Evolutionary conservation across 2,113 vertebrate species (phyloP).

Genomic region (Dipodomys spectabilis): DNA sequence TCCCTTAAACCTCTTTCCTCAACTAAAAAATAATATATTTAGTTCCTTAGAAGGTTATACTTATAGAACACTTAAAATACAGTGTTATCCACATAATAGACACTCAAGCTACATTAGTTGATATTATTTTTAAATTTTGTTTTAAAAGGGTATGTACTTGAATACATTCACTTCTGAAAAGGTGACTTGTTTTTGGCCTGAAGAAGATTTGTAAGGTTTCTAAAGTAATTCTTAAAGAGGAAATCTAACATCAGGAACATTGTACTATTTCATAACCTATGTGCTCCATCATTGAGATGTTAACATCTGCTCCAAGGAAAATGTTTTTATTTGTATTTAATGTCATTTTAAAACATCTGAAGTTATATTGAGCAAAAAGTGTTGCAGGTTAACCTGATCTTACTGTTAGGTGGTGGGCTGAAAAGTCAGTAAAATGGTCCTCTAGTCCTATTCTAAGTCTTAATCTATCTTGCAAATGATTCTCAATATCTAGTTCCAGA

Average conservation of each 20-base stretch:
- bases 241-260: slow-evolving; percentile 5
- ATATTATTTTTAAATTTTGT: slow-evolving; percentile 1
- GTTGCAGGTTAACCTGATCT: neutral
- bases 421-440: neutral
- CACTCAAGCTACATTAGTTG: neutral
- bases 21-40: neutral
- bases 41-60: neutral
- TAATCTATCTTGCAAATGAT: neutral
- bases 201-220: neutral
- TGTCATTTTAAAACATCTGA: neutral
- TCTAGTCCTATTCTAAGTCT: neutral
- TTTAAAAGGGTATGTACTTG: neutral
- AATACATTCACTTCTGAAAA: neutral
- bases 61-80: neutral
- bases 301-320: slow-evolving; percentile 25
- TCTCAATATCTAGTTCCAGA: neutral
- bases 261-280: neutral
- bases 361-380: neutral
- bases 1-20: neutral
- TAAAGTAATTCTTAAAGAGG: neutral
- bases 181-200: neutral
- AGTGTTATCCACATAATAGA: neutral
- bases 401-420: neutral
- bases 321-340: neutral
- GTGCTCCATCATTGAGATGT: neutral